Conservation (phyloP, 2,888 invertebrate species). For the Spicauda simplicius region DNA sequence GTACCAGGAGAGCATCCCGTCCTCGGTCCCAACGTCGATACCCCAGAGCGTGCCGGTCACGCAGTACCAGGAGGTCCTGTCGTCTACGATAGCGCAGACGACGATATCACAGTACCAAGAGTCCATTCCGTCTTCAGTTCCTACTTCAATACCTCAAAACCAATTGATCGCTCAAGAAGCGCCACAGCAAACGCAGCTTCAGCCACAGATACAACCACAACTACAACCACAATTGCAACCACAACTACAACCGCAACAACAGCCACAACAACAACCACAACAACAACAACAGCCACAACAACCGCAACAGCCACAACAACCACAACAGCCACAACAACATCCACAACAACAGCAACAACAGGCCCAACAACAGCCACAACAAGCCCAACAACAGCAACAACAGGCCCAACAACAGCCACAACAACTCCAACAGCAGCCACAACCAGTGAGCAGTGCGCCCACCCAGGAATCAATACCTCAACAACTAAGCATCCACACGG, state of each 20-base stretch:
- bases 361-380: slow-evolving; percentile 46
- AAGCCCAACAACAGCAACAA: slow-evolving; percentile 26
- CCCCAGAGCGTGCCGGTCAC: slow-evolving; percentile 50
- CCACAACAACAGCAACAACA: slow-evolving; percentile 33
- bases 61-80: slow-evolving; percentile 43
- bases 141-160: slow-evolving; percentile 31
- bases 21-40: slow-evolving; percentile 46
- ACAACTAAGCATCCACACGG: slow-evolving; percentile 61
- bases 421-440: slow-evolving; percentile 45
- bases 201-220: neutral
- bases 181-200: neutral
- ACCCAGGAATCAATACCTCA: slow-evolving; percentile 61
- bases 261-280: slow-evolving; percentile 2
- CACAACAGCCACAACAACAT: no score
- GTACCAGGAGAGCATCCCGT: slow-evolving; percentile 49
- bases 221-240: slow-evolving; percentile 37
- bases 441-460: slow-evolving; percentile 32
- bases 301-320: no score
- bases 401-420: slow-evolving; percentile 24
- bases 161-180: slow-evolving; percentile 22
- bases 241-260: slow-evolving; percentile 40
- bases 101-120: slow-evolving; percentile 29
- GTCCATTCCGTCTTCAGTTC: slow-evolving; percentile 31
- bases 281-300: no score
- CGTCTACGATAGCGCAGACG: slow-evolving; percentile 46